Base-by-base conservation (phyloP, 1,140 invertebrate genomes). In the Calycopis cecrops region DNA sequence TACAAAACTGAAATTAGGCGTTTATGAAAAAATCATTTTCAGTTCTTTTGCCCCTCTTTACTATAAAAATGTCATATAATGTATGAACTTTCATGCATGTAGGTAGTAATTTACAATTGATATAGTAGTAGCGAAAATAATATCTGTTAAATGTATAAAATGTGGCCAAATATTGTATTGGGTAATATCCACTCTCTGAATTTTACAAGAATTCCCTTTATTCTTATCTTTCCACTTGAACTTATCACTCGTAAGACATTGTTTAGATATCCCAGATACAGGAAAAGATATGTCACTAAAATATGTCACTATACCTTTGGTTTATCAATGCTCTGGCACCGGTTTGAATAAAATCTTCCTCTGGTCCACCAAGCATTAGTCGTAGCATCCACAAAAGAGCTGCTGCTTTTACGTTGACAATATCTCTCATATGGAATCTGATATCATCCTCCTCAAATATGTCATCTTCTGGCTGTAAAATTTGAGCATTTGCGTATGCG, bases 321-420 rank as follows among this genome's bases (percentile, higher is more conserved):
- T 48, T 48, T 9, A 56, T 17, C 10, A 79, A 52, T 10, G 62
- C 55, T 38, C 55, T 61, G 4, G 66, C 73, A n/a, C 67, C 75
- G 14, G 40, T n/a, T 34, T 73, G 59, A 34, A 86, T 72, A 16
- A 74, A 72, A 57, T 85, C 81, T 12, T 56, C 57, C 12, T 64
- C 48, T 21, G 52, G 54, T 17, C 61, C 59, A 35, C 77, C 67
- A 0, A 86, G 57, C 0, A 73, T 44, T 4, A 70, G 6, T 42
- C 66, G 71, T 17, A 77, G 50, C 81, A 84, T 85, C 9, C 64
- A 53, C 38, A 87, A 40, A 6, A 87, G 49, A 0, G 84, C 79
- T 9, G 79, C 71, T 14, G 79, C 72, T 57, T 85, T 85, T 3
- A 65, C 63, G 16, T 71, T 78, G 8, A 78, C 6, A 0, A 82